Conservation (phyloP, 2,113 vertebrate genomes). For the Coracopsis vasa region DNA sequence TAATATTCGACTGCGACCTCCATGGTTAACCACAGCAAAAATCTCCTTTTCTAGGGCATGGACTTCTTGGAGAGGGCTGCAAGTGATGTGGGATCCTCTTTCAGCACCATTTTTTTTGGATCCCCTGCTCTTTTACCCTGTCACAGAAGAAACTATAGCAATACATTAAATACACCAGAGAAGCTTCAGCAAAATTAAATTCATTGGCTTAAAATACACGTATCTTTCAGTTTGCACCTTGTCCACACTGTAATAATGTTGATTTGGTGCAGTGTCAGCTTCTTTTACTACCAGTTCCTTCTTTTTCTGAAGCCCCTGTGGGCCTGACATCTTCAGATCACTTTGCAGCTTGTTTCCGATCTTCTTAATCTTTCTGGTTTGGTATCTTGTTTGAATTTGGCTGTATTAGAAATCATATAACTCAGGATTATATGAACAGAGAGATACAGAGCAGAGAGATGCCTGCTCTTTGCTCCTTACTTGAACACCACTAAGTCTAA, state of each 20-base stretch:
- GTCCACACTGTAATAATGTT: background rate
- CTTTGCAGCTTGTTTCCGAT: background rate
- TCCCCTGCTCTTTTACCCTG: background rate
- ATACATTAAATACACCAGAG: background rate
- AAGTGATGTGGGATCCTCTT: background rate
- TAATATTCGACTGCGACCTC: background rate
- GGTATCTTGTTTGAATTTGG: background rate
- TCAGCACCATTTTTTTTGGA: background rate
- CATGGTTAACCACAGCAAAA: background rate
- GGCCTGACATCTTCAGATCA: background rate
- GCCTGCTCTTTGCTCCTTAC: background rate
- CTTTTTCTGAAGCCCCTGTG: background rate
- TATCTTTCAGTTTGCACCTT: background rate
- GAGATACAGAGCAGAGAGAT: background rate
- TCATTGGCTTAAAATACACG: background rate
- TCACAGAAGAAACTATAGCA: background rate
- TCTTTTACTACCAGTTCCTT: background rate
- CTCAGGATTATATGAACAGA: background rate
- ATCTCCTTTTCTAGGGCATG: background rate
- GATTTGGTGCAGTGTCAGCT: background rate
- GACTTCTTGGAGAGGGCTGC: background rate
- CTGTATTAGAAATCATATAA: background rate
- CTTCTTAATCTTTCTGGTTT: background rate
- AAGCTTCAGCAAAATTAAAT: background rate
- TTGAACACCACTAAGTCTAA: background rate